Evolutionary conservation across 2,113 vertebrate genomes (phyloP), one percentile per base, ranked within the genome.

Genomic region (Rutilus rutilus): DNA sequence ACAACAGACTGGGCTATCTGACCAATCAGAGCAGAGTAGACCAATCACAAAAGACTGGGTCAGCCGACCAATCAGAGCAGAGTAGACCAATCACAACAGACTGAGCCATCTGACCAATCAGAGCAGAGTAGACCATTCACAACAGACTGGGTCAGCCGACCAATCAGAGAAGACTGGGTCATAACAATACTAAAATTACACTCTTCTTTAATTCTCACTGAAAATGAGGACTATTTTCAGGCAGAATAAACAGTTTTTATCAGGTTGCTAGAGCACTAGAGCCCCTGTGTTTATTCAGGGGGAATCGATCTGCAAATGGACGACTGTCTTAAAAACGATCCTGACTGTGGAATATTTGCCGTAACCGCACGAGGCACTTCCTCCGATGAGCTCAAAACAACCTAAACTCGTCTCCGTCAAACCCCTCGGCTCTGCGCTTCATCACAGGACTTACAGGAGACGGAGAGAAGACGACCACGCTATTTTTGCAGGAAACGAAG

Each of bases 401-500:
- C 94, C 95, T 42, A 9, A 42, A 42, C 39, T 42, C 1, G 6
- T 7, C 39, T 6, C 45, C 62, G 23, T 82, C 73, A 88, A 94
- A 92, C 90, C 88, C 90, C 94, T 91, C 91, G 92, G 94, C 91
- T 81, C 82, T 86, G 67, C 64, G 71, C 64, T 88, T 75, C 73
- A 77, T 89, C 85, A 83, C 91, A 87, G 92, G 86, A 93, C 52
- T 59, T 91, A 91, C 79, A 54, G 74, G 33, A 21, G 85, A 79
- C 85, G 83, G 89, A 67, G 60, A 69, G 73, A 52, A 69, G 73
- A 52, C 47, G 36, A 86, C 59, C 90, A 87, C 91, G 84, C 78
- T 82, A 87, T 93, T 87, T 95, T 88, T 90, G 95, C 95, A 98
- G 96, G 97, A 99, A 99, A 95, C 95, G 92, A 93, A 87, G 85